Percentiles rank a stretch among this genome's conserved stretches.
Evolutionary conservation across 1,140 invertebrate species (phyloP).

Genomic region (Phocides pigmalion): DNA sequence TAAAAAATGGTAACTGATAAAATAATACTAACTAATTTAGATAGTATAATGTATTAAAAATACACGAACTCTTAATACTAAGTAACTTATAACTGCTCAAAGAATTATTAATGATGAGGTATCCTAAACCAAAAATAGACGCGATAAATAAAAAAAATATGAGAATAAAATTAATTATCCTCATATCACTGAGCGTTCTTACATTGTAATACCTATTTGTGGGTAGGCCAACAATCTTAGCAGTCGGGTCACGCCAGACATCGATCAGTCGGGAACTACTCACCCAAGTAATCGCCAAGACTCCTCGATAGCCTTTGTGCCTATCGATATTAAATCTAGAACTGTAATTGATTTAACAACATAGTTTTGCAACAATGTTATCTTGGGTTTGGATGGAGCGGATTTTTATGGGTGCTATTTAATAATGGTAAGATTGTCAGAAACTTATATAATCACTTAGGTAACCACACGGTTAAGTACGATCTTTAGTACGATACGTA

Average conservation of each 20-base stretch:
- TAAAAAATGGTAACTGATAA: no score
- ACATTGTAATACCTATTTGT: neutral
- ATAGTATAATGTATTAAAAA: no score
- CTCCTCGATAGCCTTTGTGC: constrained; percentile 17
- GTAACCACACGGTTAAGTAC: no score
- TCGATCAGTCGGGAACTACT: constrained; percentile 14
- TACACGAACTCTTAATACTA: no score
- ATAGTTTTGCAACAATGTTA: constrained; percentile 8
- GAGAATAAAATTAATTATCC: neutral
- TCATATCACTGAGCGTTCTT: neutral
- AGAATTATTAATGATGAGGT: no score
- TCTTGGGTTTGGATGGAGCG: neutral
- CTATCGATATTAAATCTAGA: constrained; percentile 21
- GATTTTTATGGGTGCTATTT: no score
- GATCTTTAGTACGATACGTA: no score
- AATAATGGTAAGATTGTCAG: no score
- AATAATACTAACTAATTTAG: no score
- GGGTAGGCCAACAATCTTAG: constrained; percentile 9
- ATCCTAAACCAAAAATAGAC: no score
- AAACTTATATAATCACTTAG: no score
- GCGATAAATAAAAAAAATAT: neutral
- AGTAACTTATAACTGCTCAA: no score
- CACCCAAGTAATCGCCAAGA: constrained; percentile 17
- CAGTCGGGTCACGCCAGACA: constrained; percentile 16
- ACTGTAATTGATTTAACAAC: constrained; percentile 21